Evolutionary conservation across 2,113 vertebrate genomes (phyloP).

Genomic region (Larimichthys polyactis): DNA sequence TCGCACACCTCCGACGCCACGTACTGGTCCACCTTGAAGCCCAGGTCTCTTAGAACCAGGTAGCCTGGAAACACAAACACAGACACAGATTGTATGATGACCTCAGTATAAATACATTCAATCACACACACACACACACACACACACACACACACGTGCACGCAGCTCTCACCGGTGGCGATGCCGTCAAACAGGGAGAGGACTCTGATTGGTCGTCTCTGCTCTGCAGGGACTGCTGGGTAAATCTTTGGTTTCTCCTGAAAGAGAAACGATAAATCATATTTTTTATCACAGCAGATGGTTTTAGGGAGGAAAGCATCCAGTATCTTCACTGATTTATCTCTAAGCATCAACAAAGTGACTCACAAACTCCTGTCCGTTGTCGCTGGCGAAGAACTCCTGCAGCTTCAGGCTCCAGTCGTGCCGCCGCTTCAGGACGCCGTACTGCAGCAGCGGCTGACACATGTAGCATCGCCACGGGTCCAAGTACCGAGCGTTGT

Average conservation of each 20-base stretch:
- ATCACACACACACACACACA: background rate
- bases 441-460: constrained; percentile 86
- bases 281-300: background rate
- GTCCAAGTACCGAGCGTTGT: constrained; percentile 90
- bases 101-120: background rate
- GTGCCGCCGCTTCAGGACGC: constrained; percentile 86
- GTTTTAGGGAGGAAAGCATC: no score
- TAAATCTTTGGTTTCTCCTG: constrained; percentile 93
- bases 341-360: background rate
- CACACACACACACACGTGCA: background rate
- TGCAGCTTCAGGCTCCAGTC: constrained; percentile 94
- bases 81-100: background rate
- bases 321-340: no score
- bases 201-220: constrained; percentile 92
- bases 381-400: constrained; percentile 93
- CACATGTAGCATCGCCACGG: constrained; percentile 99
- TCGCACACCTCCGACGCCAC: constrained; percentile 94
- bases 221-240: constrained; percentile 90
- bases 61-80: constrained; percentile 84
- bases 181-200: constrained; percentile 96
- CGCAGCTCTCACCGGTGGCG: constrained; percentile 87
- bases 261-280: background rate
- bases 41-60: constrained; percentile 93
- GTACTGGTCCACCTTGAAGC: constrained; percentile 95
- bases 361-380: constrained; percentile 94